Percentiles rank a stretch among this genome's conserved stretches.
These are phyloP conservation scores for Colletes collaris DNA, from an alignment of 2,888 invertebrate species.

Conservation along the genomic window DNA sequence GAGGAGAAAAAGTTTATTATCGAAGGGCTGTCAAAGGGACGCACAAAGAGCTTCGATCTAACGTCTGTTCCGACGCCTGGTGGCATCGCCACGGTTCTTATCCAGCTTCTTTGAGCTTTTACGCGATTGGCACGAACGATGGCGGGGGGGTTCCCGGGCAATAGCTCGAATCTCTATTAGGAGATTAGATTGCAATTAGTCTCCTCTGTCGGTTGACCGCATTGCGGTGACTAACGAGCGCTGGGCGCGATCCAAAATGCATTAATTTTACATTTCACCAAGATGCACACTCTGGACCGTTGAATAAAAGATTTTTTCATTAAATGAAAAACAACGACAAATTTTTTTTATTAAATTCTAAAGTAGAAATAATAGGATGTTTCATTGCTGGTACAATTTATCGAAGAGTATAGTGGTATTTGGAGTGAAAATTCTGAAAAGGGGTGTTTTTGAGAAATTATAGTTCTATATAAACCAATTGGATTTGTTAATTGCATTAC, in stretches of 20 bases:
- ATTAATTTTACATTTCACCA: background rate
- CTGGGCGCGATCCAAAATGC: constrained; percentile 10
- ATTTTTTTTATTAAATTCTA: no score
- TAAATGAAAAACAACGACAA: no score
- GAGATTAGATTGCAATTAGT: constrained; percentile 57
- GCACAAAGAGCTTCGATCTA: constrained; percentile 16
- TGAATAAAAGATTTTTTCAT: no score
- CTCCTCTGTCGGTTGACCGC: constrained; percentile 23
- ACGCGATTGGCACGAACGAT: constrained; percentile 49
- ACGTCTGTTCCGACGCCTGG: constrained; percentile 4
- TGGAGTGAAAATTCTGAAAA: no score
- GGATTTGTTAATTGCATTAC: no score
- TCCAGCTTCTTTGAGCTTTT: constrained; percentile 40
- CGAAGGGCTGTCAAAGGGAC: constrained; percentile 53
- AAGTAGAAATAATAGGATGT: no score
- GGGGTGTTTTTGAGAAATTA: no score
- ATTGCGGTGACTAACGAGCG: constrained; percentile 3
- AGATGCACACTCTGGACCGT: no score
- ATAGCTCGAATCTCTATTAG: constrained; percentile 49
- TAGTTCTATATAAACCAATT: no score
- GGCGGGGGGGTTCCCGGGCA: constrained; percentile 15
- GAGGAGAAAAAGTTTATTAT: constrained; percentile 56
- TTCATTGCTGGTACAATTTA: no score
- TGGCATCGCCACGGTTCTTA: constrained; percentile 18
- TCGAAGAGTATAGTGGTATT: no score